Evolutionary conservation across 2,888 invertebrate genomes (phyloP).

Genomic region (Andrena fulva): DNA sequence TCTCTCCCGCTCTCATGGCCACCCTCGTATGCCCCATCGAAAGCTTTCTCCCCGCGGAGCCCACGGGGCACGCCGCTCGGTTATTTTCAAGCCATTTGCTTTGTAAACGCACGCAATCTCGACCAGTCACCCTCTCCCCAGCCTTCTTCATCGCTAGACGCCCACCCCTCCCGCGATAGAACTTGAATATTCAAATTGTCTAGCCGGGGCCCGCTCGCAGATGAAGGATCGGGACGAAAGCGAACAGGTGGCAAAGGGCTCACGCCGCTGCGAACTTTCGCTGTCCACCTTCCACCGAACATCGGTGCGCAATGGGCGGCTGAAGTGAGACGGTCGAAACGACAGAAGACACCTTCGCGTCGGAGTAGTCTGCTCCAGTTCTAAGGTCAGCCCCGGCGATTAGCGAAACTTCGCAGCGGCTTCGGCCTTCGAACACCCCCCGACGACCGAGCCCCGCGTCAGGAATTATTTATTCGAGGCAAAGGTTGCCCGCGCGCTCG

Average conservation of each 20-base stretch:
- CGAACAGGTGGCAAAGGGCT: slow-evolving; percentile 48
- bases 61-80: slow-evolving; percentile 80
- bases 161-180: slow-evolving; percentile 38
- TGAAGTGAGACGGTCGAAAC: neutral
- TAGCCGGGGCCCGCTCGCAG: slow-evolving; percentile 19
- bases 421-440: neutral
- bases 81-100: slow-evolving; percentile 85
- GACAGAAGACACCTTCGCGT: neutral
- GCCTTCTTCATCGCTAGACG: slow-evolving; percentile 43
- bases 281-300: neutral
- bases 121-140: slow-evolving; percentile 67
- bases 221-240: neutral
- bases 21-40: slow-evolving; percentile 59
- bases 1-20: slow-evolving; percentile 34
- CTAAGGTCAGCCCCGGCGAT: neutral
- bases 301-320: neutral
- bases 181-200: slow-evolving; percentile 72
- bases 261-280: neutral
- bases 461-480: slow-evolving; percentile 53
- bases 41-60: slow-evolving; percentile 72
- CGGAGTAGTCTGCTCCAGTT: neutral
- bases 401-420: slow-evolving; percentile 9
- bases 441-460: slow-evolving; percentile 1
- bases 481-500: slow-evolving; percentile 25
- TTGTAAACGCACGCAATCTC: slow-evolving; percentile 84